These are phyloP conservation scores for Tauraco hartlaubi DNA, from an alignment of 2,797 vertebrate species.

Conservation along the genomic window DNA sequence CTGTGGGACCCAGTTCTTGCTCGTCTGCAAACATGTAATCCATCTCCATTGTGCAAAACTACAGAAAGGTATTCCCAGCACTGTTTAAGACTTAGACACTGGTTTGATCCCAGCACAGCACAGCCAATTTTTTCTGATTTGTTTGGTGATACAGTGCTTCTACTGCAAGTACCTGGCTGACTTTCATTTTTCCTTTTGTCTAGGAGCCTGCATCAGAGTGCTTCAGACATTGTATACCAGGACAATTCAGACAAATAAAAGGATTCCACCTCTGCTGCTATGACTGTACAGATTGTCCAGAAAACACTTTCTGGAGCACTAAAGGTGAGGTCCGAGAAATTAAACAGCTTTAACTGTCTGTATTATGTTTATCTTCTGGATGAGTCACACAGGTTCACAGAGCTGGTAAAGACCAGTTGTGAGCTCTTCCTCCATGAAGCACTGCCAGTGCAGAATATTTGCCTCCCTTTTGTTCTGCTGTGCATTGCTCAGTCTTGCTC, in stretches of 20 bases:
- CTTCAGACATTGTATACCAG: conserved; percentile 81
- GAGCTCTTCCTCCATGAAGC: neutral
- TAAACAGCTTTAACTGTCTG: neutral
- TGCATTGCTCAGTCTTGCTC: neutral
- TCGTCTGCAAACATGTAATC: neutral
- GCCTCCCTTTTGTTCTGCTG: neutral
- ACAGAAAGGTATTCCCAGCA: neutral
- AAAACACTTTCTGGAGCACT: conserved; percentile 83
- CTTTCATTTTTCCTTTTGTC: neutral
- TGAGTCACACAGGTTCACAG: neutral
- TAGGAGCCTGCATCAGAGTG: conserved; percentile 88
- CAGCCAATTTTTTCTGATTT: accelerated
- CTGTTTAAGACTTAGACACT: neutral
- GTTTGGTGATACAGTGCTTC: accelerated
- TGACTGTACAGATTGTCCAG: conserved; percentile 88
- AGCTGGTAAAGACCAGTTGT: neutral
- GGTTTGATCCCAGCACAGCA: neutral
- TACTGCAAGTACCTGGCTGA: neutral
- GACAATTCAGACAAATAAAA: conserved; percentile 88
- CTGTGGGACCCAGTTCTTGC: neutral
- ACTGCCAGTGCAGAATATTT: neutral
- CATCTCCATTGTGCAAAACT: neutral
- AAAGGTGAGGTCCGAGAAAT: conserved; percentile 74
- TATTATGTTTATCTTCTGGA: no score
- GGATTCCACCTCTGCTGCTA: conserved; percentile 94